Evolutionary conservation across 2,113 vertebrate species (phyloP).

Genomic region (Typhlomys cinereus): DNA sequence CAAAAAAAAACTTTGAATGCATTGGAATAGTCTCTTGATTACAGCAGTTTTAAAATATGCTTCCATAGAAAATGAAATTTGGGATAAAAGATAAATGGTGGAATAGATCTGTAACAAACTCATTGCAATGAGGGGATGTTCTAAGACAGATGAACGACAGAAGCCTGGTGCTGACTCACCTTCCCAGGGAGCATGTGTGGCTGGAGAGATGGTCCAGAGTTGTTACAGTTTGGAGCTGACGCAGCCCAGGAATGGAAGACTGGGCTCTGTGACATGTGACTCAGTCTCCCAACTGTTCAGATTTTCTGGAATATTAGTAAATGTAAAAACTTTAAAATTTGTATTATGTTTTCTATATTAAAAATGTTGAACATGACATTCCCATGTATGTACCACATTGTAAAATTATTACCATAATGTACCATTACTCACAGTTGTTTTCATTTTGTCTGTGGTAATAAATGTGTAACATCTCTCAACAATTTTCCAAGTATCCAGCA

Average conservation of each 20-base stretch:
- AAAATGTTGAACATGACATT: no score
- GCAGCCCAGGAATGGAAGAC: not conserved
- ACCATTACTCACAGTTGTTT: no score
- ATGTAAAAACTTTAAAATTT: no score
- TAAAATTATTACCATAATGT: no score
- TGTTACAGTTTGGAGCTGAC: not conserved
- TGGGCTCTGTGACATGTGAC: not conserved
- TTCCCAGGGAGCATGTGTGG: accelerated
- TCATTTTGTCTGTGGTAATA: no score
- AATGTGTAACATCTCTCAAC: no score
- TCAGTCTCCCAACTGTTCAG: not conserved
- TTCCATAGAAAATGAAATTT: conserved; percentile 16
- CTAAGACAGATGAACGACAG: no score
- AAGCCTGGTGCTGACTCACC: no score
- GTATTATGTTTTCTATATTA: no score
- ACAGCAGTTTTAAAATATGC: conserved; percentile 23
- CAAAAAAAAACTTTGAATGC: not conserved
- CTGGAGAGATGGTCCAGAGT: not conserved
- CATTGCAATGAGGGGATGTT: not conserved
- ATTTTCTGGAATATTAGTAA: not conserved
- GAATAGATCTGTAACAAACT: not conserved
- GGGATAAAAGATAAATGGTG: not conserved
- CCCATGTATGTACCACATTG: no score
- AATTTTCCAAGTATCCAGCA: no score
- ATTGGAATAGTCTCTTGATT: not conserved